Base-by-base conservation (phyloP, 2,113 vertebrate genomes). In the Stictonetta naevosa region DNA sequence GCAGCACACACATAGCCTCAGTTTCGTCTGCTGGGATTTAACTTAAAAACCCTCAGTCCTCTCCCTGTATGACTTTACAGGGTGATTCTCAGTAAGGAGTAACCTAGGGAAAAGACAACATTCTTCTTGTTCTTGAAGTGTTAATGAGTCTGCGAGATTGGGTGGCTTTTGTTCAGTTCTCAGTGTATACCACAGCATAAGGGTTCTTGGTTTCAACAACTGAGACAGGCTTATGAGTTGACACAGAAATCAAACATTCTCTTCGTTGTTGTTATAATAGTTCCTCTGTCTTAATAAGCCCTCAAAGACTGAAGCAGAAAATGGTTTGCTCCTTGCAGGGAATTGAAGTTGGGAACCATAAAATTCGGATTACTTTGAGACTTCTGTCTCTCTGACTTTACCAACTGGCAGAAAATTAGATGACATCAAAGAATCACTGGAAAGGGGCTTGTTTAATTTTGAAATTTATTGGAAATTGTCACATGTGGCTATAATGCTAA, bases 291-390 rank as follows among this genome's bases (percentile, higher is more conserved):
- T 55, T 71, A 71, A 73, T 94, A 91, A 93, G 83, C 82, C 72
- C 42, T 93, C 53, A 60, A 96, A 92, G 64, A 46, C 59, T 2
- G 5, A 86, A 88, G 85, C 59, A 94, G 86, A 80, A 92, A 90
- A 86, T 67, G 13, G 22, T 63, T 83, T 81, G n/a, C 7, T 93
- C 48, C 59, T 86, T 92, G 55, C 81, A 79, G 67, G 68, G 75
- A 64, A 83, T 50, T 67, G 80, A 92, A 77, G 11, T 83, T 96
- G 46, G 59, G 46, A 90, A 88, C 75, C 75, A 71, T 93, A 94
- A 95, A 73, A 88, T 90, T 74, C 18, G 42, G 59, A 95, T 93
- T 91, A 67, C 78, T 93, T 88, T 93, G 85, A 86, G 82, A 74
- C n/a, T 85, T 93, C 62, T 66, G 48, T 73, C 33, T 73, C 33